Base-by-base conservation (phyloP, 2,888 invertebrate genomes). In the Leptinotarsa haldemani region DNA sequence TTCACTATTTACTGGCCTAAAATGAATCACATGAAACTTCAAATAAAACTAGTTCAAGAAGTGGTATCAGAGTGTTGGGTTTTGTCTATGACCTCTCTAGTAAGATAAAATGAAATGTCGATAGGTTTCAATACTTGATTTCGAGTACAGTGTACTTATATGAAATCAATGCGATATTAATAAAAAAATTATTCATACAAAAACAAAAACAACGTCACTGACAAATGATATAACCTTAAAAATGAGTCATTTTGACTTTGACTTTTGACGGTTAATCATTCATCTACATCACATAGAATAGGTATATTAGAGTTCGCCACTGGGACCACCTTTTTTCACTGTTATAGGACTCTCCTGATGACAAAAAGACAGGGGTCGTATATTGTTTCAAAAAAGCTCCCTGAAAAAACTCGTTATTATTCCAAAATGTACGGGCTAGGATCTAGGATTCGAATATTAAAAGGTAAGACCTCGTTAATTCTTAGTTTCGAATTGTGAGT, bases 151-250 rank as follows among this genome's bases (percentile, higher is more conserved):
- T 40, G 30, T 4, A 5, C 16, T 15, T 9, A 25, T 7, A 7
- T 16, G 7, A 30, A n/a, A 25, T 61, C 13, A 30, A 61, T 61
- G 22, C 22, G 22, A 22, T 13, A n/a, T 30, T 61, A 61, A 61
- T n/a, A n/a, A 7, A 7, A n/a, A 61, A 61, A 61, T 16, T 40
- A n/a, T 61, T 61, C n/a, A 16, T 40, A 61, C n/a, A 40, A 61
- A 61, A 61, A 61, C 61, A 61, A 61, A 61, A 61, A 61, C 40
- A 61, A 61, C 61, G 61, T 61, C 61, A 61, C 40, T 61, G 61
- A 61, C 40, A 61, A n/a, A 61, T 15, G n/a, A 61, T 40, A 61
- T 61, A 61, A 61, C 61, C 61, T 61, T 20, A 40, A 61, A 50
- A 61, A 61, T 61, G 56, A 56, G 61, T 61, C 40, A 61, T 30